Conservation (phyloP, 2,888 invertebrate genomes). For the Macaria liturata region DNA sequence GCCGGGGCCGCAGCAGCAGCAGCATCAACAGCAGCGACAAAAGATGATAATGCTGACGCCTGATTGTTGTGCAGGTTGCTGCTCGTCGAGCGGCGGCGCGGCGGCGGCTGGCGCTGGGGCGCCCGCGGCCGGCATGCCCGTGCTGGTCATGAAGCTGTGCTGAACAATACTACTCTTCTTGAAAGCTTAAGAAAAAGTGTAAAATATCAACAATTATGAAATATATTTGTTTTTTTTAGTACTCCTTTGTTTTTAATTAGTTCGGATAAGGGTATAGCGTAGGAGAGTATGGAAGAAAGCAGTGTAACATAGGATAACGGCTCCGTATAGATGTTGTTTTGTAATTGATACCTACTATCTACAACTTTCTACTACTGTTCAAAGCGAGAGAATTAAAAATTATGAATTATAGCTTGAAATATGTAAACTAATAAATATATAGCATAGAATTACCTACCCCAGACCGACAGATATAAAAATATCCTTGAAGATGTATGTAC, state of each 20-base stretch:
- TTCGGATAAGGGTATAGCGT: neutral
- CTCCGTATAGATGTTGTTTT: too few relatives aligned
- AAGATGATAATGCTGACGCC: conserved; percentile 49
- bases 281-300: too few relatives aligned
- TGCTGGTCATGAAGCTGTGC: conserved; percentile 74
- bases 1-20: neutral
- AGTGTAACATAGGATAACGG: too few relatives aligned
- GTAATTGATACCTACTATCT: too few relatives aligned
- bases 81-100: conserved; percentile 46
- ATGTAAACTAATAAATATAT: too few relatives aligned
- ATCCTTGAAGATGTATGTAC: too few relatives aligned
- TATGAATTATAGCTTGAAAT: too few relatives aligned
- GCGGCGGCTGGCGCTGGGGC: conserved; percentile 48
- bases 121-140: conserved; percentile 57
- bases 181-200: conserved; percentile 66
- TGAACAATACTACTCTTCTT: conserved; percentile 38
- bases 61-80: conserved; percentile 69
- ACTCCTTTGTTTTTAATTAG: conserved; percentile 19
- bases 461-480: too few relatives aligned
- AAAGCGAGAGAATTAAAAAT: too few relatives aligned
- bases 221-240: conserved; percentile 33
- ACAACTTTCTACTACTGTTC: too few relatives aligned
- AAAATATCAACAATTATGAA: conserved; percentile 43
- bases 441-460: too few relatives aligned
- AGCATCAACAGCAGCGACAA: conserved; percentile 29